phyloP scores from a whole-genome alignment of 2,888 invertebrate species.

The Branchellion lobata region DNA sequence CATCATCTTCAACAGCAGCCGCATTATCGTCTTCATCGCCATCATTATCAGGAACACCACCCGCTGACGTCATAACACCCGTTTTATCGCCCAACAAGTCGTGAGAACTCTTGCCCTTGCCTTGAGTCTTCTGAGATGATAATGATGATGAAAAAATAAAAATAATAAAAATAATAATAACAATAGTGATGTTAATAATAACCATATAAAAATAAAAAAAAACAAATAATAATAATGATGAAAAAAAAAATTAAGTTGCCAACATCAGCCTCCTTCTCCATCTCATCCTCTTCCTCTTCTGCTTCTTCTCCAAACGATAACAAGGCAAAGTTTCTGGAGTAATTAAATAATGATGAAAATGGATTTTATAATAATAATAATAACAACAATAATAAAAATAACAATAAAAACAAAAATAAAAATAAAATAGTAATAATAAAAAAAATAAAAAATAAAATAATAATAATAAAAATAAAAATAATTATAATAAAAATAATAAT shows the following conservation, averaged over 20 bases:
- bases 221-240: not conserved
- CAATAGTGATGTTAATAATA: too few species aligned
- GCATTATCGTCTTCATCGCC: constrained; percentile 3
- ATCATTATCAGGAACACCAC: constrained; percentile 1
- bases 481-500: not conserved
- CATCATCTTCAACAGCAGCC: too few species aligned
- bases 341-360: constrained; percentile 5
- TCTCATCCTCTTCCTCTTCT: constrained; percentile 89
- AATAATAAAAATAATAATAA: not conserved
- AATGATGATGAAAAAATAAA: not conserved
- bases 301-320: constrained; percentile 93
- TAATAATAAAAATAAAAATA: not conserved
- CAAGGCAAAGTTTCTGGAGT: constrained; percentile 82
- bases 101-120: constrained; percentile 90
- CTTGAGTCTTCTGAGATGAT: constrained; percentile 55
- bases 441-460: not conserved
- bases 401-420: not conserved
- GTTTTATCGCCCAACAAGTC: constrained; percentile 87
- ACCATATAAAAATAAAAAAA: not conserved
- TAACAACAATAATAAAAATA: constrained; percentile 10
- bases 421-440: not conserved
- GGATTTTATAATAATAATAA: not conserved
- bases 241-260: constrained; percentile 48
- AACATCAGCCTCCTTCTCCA: constrained; percentile 68
- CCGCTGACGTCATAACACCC: constrained; percentile 72